Evolutionary conservation across 2,113 vertebrate genomes (phyloP).

Genomic region (Peucedramus taeniatus): DNA sequence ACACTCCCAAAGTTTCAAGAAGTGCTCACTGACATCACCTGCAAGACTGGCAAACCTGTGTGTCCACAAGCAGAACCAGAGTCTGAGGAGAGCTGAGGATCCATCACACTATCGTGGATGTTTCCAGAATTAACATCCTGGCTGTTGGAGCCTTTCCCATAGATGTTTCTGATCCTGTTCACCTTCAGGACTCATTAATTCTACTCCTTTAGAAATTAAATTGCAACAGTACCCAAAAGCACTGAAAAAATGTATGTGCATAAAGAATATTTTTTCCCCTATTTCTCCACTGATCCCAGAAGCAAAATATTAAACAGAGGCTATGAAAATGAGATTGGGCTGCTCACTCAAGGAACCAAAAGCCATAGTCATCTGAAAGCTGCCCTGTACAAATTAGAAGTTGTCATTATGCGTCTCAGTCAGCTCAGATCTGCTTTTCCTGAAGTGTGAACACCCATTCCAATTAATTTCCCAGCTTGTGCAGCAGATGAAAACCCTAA

Average conservation of each 20-base stretch:
- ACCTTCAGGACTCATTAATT: background rate
- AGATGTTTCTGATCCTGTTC: background rate
- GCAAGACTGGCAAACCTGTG: background rate
- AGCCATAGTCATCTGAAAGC: background rate
- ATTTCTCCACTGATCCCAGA: background rate
- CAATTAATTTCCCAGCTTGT: background rate
- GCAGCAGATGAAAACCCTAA: background rate
- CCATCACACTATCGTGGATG: background rate
- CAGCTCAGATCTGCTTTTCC: background rate
- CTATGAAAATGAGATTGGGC: background rate
- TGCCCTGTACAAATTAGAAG: background rate
- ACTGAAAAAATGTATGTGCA: background rate
- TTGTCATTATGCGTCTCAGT: background rate
- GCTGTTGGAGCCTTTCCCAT: background rate
- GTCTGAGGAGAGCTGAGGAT: background rate
- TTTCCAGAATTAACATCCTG: background rate
- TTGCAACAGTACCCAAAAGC: background rate
- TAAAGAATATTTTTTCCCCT: accelerated
- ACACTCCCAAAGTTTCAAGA: background rate
- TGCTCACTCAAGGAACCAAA: background rate
- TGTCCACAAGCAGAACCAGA: background rate
- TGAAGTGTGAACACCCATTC: background rate
- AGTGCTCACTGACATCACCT: background rate
- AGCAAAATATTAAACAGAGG: background rate
- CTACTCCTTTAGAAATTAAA: background rate